These are phyloP conservation scores for Luscinia megarhynchos DNA, from an alignment of 2,797 vertebrate species.

Conservation along the genomic window DNA sequence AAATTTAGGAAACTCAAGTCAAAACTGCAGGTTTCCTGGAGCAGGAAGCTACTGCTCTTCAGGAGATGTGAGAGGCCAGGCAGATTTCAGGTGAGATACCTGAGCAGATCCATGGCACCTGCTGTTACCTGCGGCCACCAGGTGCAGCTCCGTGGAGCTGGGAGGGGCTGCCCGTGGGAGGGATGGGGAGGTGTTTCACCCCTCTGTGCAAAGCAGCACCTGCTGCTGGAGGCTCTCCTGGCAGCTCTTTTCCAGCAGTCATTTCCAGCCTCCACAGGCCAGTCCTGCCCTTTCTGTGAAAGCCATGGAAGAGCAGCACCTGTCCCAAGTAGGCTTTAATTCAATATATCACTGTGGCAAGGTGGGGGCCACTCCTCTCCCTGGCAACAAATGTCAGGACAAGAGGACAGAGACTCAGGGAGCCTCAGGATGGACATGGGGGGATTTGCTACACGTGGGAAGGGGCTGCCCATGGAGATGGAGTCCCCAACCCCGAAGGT, in stretches of 20 bases:
- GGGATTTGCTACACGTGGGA: neutral
- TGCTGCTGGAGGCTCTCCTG: neutral
- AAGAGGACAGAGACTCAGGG: neutral
- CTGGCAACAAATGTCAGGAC: accelerated
- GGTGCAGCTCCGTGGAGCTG: neutral
- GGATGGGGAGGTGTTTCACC: neutral
- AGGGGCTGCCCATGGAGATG: neutral
- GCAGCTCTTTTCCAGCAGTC: neutral
- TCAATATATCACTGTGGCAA: neutral
- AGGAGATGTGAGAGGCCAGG: neutral
- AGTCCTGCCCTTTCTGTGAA: neutral
- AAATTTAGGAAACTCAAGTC: neutral
- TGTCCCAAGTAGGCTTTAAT: neutral
- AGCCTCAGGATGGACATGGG: neutral
- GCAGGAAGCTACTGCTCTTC: neutral
- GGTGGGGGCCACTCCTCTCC: neutral
- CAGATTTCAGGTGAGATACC: neutral
- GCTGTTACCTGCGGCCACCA: neutral
- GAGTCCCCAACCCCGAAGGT: neutral
- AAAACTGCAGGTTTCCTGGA: neutral
- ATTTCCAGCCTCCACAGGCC: neutral
- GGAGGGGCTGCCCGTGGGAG: neutral
- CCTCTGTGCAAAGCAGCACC: neutral
- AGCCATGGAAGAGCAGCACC: neutral
- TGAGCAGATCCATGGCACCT: neutral